Evolutionary conservation across 2,797 vertebrate genomes (phyloP), one percentile per base, ranked within the genome.

Genomic region (Synaphobranchus kaupii): DNA sequence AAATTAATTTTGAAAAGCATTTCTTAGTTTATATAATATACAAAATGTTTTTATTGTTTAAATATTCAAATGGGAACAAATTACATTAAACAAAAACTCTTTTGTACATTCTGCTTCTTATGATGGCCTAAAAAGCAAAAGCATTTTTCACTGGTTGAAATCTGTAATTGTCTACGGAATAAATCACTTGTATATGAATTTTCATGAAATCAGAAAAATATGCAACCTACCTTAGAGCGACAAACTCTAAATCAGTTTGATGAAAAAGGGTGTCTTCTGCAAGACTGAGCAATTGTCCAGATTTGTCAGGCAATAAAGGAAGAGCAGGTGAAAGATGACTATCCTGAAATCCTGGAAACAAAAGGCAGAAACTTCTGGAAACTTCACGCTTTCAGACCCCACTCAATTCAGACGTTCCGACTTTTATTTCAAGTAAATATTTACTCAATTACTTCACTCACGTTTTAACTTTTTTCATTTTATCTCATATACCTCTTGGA

Each of bases 201-300:
- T 6, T 20, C n/a, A 73, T 73, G 1, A 12, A 39, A 73, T 73
- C 31, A 76, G 6, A 76, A 44, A 17, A 17, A 22, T 20, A 34
- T 17, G 22, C 63, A 44, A 71, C 86, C 44, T 91, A 96, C 96
- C 95, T 96, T 84, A 96, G 90, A 89, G 94, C 92, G 88, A 92
- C 90, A 92, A 96, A 96, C 81, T 94, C 90, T 87, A 90, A 82
- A 44, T 90, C 93, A 0, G 93, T 94, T 47, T 89, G 91, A 86
- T 95, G 93, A 91, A 94, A 93, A n/a, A 94, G 84, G 0, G 87
- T 93, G 78, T 93, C 92, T 25, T 92, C 85, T 44, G 89, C 92
- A 89, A 92, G 85, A 4, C 92, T 92, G 13, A 88, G 93, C 73
- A 89, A 91, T 88, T 87, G 90, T 0, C 89, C 90, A 68, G 92